Evolutionary conservation across 92 coral and sea anemone genomes (phyloP), one percentile per base, ranked within the genome.

Genomic region (Pocillopora meandrina): DNA sequence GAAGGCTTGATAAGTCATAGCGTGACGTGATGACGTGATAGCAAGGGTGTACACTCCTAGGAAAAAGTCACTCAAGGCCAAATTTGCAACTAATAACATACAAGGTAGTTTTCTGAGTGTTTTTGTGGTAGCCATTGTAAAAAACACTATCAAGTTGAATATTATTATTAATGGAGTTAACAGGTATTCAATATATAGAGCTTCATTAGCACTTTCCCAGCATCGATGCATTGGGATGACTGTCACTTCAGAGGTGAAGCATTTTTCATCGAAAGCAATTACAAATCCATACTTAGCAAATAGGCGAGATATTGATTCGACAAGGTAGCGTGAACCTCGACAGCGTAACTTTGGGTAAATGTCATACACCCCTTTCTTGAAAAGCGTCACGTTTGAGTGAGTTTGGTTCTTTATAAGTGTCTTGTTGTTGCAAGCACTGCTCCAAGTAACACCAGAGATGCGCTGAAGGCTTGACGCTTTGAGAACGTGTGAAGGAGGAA

Each of bases 381-480:
- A 77, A 14, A 57, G 84, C 69, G 83, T 76, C 19, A 89, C 86
- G 49, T 80, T 89, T 12, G 57, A 17, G 35, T 87, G 74, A 47
- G 82, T 85, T 52, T 74, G 66, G 56, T 90, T 91, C 34, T 76
- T 93, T 3, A 81, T 64, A 19, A 93, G 89, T 34, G 80, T 81
- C 74, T 92, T 79, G 76, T 86, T 86, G 31, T n/a, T 49, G 31
- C 97, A 93, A 33, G 67, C 61, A 17, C 65, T 31, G 61, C 85
- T 93, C 97, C 97, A 93, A 12, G 93, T 87, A 18, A 87, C 20
- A 18, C 95, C 97, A 21, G 77, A 76, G 19, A 93, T 85, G 8
- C 82, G 82, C 61, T 87, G 60, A n/a, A 93, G 91, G 21, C 74
- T 78, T 58, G 75, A 58, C 10, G 81, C 61, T 31, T 74, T 52